phyloP scores from a whole-genome alignment of 1,140 invertebrate species.

The Achatina immaculata region DNA sequence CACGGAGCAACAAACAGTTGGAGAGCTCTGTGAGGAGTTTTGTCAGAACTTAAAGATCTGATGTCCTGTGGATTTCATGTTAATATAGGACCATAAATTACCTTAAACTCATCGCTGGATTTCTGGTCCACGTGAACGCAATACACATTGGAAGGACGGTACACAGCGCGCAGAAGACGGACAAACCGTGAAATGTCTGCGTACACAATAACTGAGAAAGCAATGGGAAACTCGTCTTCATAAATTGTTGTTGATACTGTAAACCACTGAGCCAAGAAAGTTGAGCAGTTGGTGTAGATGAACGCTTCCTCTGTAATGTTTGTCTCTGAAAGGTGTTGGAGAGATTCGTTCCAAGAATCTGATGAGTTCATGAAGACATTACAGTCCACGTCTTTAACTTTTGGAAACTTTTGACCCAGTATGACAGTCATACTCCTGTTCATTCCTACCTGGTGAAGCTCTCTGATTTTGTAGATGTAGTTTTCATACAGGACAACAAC shows the following conservation, averaged over 20 bases:
- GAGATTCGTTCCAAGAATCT: not conserved
- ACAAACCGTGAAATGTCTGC: constrained; percentile 37
- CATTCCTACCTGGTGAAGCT: too few species aligned
- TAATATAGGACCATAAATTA: not conserved
- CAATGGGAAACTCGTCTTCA: constrained; percentile 44
- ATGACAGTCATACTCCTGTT: not conserved
- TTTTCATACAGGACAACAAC: too few species aligned
- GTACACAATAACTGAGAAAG: constrained; percentile 49
- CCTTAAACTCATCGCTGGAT: constrained; percentile 4
- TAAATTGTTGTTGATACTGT: not conserved
- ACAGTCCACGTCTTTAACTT: not conserved
- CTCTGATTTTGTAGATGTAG: too few species aligned
- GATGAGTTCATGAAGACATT: not conserved
- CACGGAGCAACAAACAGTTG: too few species aligned
- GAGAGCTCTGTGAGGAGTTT: too few species aligned
- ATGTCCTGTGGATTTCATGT: too few species aligned
- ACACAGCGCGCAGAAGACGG: constrained; percentile 27
- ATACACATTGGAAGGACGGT: constrained; percentile 37
- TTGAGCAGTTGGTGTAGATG: not conserved
- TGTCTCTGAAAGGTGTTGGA: not conserved
- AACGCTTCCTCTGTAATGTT: not conserved
- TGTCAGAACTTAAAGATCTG: too few species aligned
- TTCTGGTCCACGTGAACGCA: constrained; percentile 50
- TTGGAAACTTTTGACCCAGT: not conserved
- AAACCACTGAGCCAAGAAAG: not conserved